Evolutionary conservation across 2,113 vertebrate genomes (phyloP), one percentile per base, ranked within the genome.

Genomic region (Laticauda colubrina): DNA sequence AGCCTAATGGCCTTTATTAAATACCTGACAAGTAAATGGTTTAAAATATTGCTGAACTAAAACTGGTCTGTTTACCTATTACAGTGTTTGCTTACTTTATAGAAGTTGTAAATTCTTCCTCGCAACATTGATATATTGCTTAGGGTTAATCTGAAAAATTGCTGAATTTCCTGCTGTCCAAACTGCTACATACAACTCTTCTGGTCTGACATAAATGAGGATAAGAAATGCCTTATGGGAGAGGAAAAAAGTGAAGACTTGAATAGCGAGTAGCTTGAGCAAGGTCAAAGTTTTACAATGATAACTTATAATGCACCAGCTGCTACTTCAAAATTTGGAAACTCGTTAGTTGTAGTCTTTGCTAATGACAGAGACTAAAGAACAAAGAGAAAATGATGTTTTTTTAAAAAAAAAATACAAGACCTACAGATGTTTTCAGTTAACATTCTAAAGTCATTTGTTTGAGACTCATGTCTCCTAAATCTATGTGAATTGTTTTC

Each of bases 41-140:
- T 94, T 91, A 93, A 95, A 95, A 94, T 59, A 34, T 1, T 90
- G 1, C 5, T 88, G 7, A 92, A 0, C 2, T 91, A 93, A 93
- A 53, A 86, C 0, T 9, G 94, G 94, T 92, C 4, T 0, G 15
- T 88, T 93, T 90, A 18, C 48, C 90, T 87, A 48, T 90, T 29
- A 0, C 91, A 51, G 89, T 2, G 24, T 90, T 3, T 93, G 2
- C 53, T 56, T 54, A n/a, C 0, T 75, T 15, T 57, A 24, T 4
- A 75, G 94, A 5, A 88, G 92, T 9, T 87, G 92, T 93, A 11
- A 85, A 6, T 43, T 94, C 48, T 91, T 86, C 26, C 20, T n/a
- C 1, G 88, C 87, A 12, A 90, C 0, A 0, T 4, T 94, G 57
- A 45, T 2, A 3, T 43, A 21, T 81, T 81, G 75, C 75, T 81